Percentiles rank a stretch among this genome's conserved stretches.
Conservation (phyloP, 2,113 vertebrate genomes). For the Canis aureus region DNA sequence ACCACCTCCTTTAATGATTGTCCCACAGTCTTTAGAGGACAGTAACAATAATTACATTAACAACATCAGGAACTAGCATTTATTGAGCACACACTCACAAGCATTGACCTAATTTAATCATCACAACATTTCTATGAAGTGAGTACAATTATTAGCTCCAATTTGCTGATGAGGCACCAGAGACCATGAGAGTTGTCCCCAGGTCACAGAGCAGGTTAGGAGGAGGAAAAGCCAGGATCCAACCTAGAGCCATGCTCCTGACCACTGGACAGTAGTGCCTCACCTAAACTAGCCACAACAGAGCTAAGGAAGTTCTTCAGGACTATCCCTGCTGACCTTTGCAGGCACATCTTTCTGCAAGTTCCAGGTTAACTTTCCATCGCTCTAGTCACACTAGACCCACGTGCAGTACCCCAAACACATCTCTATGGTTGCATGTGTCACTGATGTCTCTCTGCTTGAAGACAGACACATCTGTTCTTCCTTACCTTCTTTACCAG, state of each 20-base stretch:
- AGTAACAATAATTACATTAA: not conserved
- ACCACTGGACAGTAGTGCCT: not conserved
- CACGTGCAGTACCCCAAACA: not conserved
- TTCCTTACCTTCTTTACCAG: not conserved
- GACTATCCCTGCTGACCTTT: not conserved
- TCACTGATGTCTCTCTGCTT: not conserved
- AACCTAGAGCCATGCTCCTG: not conserved
- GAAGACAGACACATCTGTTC: not conserved
- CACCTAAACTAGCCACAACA: not conserved
- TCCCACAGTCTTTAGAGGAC: not conserved
- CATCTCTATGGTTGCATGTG: not conserved
- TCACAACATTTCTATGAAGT: not conserved
- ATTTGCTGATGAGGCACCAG: not conserved
- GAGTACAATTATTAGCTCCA: not conserved
- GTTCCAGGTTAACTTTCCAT: too few relatives aligned
- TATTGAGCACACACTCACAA: not conserved
- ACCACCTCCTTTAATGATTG: not conserved
- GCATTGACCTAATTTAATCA: not conserved
- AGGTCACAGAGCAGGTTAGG: not conserved
- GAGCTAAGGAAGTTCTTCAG: not conserved
- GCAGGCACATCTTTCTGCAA: not conserved
- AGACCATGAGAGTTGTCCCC: not conserved
- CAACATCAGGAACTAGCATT: not conserved
- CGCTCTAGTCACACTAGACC: not conserved
- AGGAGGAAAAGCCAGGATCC: not conserved